phyloP scores from a whole-genome alignment of 2,888 invertebrate species.

The Acronicta psi region DNA sequence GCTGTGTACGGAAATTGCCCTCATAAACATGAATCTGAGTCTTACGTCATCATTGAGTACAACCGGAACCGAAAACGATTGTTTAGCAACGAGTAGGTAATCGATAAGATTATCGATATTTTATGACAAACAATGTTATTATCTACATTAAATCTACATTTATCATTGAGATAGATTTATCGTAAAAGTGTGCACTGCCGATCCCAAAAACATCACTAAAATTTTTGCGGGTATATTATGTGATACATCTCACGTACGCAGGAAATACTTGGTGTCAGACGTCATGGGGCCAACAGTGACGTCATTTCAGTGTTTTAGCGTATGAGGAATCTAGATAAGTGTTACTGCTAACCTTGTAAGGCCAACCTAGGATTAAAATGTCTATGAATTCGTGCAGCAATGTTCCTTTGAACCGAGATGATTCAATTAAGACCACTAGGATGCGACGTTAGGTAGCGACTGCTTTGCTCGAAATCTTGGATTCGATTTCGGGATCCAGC shows the following conservation, averaged over 20 bases:
- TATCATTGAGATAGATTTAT: constrained; percentile 13
- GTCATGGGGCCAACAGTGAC: constrained; percentile 22
- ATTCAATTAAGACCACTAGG: no score
- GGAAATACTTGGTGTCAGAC: constrained; percentile 32
- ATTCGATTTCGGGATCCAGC: no score
- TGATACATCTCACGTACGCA: constrained; percentile 55
- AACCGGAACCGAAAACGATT: constrained; percentile 13
- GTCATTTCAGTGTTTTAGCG: constrained; percentile 23
- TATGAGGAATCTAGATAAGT: constrained; percentile 32
- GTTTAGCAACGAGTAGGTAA: constrained; percentile 12
- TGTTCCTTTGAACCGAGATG: no score
- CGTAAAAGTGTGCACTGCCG: constrained; percentile 9
- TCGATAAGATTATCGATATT: constrained; percentile 27
- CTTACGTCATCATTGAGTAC: constrained; percentile 8
- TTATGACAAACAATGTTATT: constrained; percentile 22
- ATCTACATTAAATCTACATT: constrained; percentile 24
- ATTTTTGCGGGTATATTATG: constrained; percentile 8
- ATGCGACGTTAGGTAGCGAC: no score
- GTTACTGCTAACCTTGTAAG: constrained; percentile 22
- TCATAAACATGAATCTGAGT: constrained; percentile 13
- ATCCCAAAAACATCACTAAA: constrained; percentile 18
- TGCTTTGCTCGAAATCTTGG: no score
- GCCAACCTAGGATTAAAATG: constrained; percentile 10
- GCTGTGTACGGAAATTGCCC: constrained; percentile 32
- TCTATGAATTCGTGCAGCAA: no score